Conservation (phyloP, 2,113 vertebrate genomes). For the Sula dactylatra region DNA sequence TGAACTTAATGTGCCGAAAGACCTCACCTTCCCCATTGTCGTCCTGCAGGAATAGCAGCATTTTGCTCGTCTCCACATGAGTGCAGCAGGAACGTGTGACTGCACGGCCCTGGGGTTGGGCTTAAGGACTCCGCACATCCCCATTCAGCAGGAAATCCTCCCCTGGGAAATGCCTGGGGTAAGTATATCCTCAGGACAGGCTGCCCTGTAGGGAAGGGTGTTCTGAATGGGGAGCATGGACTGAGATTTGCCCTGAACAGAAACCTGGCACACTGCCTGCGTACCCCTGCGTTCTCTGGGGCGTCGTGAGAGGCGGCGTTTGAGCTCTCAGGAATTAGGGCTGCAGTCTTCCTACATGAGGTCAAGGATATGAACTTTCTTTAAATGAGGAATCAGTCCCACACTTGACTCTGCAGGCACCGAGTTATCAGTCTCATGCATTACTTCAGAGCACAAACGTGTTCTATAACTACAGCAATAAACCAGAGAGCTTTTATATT, state of each 20-base stretch:
- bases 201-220: not conserved
- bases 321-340: not conserved
- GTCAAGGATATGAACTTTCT: not conserved
- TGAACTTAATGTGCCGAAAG: not conserved
- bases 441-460: not conserved
- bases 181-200: not conserved
- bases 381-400: not conserved
- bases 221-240: not conserved
- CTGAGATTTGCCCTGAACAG: not conserved
- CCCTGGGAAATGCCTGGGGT: not conserved
- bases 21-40: not conserved
- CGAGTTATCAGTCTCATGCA: not conserved
- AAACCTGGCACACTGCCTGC: not conserved
- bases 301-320: fast-evolving
- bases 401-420: not conserved
- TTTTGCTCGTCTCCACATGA: not conserved
- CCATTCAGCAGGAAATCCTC: not conserved
- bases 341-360: not conserved
- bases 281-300: not conserved
- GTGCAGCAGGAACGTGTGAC: not conserved
- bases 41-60: not conserved
- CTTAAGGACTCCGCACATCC: not conserved
- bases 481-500: not conserved
- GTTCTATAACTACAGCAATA: not conserved
- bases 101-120: not conserved